These are phyloP conservation scores for Thereva nobilitata DNA, from an alignment of 2,888 invertebrate species.

Conservation along the genomic window DNA sequence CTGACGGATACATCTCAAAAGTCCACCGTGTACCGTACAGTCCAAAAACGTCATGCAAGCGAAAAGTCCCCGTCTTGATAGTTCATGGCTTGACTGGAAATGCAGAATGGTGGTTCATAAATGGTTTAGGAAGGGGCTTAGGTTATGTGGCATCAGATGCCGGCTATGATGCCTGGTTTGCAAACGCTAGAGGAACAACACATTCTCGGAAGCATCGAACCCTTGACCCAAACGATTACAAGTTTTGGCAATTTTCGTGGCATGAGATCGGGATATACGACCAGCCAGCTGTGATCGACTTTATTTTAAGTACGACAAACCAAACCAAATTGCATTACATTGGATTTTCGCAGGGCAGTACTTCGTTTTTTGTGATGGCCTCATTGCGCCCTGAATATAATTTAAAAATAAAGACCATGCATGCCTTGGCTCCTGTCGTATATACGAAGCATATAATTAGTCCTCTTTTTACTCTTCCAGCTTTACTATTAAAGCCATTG, in stretches of 20 bases:
- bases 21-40: conserved; percentile 66
- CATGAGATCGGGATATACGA: conserved; percentile 76
- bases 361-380: conserved; percentile 56
- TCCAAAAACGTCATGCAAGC: too few relatives aligned
- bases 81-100: background rate
- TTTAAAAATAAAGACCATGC: conserved; percentile 59
- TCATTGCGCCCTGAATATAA: conserved; percentile 61
- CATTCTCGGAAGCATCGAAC: conserved; percentile 62
- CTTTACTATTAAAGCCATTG: too few relatives aligned
- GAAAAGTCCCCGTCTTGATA: too few relatives aligned
- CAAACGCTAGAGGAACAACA: conserved; percentile 68
- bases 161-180: conserved; percentile 66
- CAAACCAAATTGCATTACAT: conserved; percentile 70
- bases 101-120: background rate
- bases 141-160: conserved; percentile 59
- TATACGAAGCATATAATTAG: conserved; percentile 50
- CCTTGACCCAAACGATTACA: conserved; percentile 57
- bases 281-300: conserved; percentile 80
- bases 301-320: conserved; percentile 64
- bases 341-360: conserved; percentile 76
- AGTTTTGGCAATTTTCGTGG: conserved; percentile 70
- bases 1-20: conserved; percentile 73
- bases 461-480: too few relatives aligned
- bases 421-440: conserved; percentile 62
- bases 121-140: conserved; percentile 2